Evolutionary conservation across 2,888 invertebrate genomes (phyloP).

Genomic region (Orchesella flavescens): DNA sequence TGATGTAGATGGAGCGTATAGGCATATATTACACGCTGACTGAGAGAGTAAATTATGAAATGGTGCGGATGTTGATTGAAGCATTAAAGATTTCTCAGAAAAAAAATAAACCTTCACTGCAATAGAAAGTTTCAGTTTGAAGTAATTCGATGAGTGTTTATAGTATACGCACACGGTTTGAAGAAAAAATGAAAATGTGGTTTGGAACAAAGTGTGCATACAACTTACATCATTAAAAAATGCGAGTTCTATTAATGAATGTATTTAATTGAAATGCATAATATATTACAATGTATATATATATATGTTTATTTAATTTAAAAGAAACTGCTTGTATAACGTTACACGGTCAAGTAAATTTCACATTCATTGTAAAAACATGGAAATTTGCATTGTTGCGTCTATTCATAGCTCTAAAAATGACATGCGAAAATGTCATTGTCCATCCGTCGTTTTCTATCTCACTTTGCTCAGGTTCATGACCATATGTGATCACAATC

Average conservation of each 20-base stretch:
- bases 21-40: no score
- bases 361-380: background rate
- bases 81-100: conserved; percentile 7
- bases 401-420: no score
- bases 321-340: background rate
- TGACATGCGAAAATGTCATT: background rate
- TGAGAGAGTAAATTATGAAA: background rate
- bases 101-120: conserved; percentile 20
- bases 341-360: background rate
- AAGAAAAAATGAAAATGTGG: conserved; percentile 1
- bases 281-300: background rate
- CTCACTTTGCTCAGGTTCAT: conserved; percentile 1
- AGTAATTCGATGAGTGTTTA: background rate
- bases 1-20: background rate
- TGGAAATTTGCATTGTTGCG: background rate
- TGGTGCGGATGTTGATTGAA: conserved; percentile 13
- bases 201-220: background rate
- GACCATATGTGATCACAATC: conserved; percentile 14
- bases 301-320: background rate
- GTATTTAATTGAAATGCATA: background rate
- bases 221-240: no score
- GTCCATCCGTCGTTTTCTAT: background rate
- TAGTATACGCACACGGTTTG: background rate
- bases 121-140: conserved; percentile 21
- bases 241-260: background rate